Percentiles rank a stretch among this genome's conserved stretches.
phyloP scores from a whole-genome alignment of 2,113 vertebrate species.

The Pao palembangensis region DNA sequence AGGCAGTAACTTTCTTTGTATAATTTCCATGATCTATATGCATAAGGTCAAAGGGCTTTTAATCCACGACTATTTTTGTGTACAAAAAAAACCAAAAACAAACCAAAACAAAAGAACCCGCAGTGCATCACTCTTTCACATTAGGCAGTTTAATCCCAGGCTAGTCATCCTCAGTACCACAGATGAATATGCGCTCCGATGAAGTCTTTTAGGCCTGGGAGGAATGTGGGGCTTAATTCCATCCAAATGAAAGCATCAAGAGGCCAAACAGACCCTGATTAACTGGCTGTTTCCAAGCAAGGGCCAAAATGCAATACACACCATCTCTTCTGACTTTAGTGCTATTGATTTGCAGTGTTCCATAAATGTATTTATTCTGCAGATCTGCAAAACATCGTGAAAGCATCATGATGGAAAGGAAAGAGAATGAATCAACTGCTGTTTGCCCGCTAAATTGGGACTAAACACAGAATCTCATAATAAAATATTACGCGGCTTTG shows the following conservation, averaged over 20 bases:
- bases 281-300: conserved; percentile 50
- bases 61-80: conserved; percentile 49
- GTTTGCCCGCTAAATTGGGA: conserved; percentile 20
- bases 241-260: conserved; percentile 58
- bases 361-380: conserved; percentile 52
- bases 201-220: conserved; percentile 50
- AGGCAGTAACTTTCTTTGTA: conserved; percentile 36
- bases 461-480: conserved; percentile 5
- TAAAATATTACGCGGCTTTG: conserved; percentile 6
- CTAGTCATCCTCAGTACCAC: conserved; percentile 36
- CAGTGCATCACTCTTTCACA: conserved; percentile 40
- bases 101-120: neutral
- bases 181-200: conserved; percentile 54
- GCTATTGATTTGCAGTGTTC: conserved; percentile 59
- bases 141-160: conserved; percentile 51
- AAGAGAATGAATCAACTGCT: conserved; percentile 26
- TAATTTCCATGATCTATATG: conserved; percentile 36
- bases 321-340: conserved; percentile 49
- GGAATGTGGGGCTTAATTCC: conserved; percentile 58
- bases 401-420: conserved; percentile 20
- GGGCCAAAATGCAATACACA: conserved; percentile 51
- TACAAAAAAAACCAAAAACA: conserved; percentile 8
- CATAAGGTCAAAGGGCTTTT: conserved; percentile 52
- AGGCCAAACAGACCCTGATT: conserved; percentile 57
- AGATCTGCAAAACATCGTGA: conserved; percentile 27